Evolutionary conservation across 2,888 invertebrate species (phyloP).

Genomic region (Dryobotodes eremita): DNA sequence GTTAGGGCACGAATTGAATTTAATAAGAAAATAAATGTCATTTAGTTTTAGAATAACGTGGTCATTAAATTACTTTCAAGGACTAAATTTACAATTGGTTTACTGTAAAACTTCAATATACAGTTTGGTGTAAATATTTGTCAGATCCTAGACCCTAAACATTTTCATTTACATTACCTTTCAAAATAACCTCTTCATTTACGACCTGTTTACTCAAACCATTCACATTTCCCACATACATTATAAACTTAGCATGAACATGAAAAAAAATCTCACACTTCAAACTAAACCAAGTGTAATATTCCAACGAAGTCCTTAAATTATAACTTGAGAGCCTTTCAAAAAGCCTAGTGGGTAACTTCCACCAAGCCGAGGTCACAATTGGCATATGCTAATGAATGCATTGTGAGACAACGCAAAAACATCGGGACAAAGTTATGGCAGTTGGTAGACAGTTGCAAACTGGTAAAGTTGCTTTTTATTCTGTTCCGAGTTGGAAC

Average conservation of each 20-base stretch:
- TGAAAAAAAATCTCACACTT: not conserved
- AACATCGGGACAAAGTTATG: slow-evolving; percentile 59
- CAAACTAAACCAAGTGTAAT: slow-evolving; percentile 3
- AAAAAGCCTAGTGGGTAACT: slow-evolving; percentile 28
- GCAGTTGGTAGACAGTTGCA: slow-evolving; percentile 61
- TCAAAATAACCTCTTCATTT: not conserved
- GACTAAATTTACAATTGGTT: not conserved
- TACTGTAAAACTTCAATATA: not conserved
- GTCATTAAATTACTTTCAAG: not conserved
- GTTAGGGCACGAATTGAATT: slow-evolving; percentile 3
- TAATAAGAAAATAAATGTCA: not conserved
- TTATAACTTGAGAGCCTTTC: slow-evolving; percentile 19
- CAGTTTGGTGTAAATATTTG: slow-evolving; percentile 11
- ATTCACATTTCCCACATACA: slow-evolving; percentile 5
- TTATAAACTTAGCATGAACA: slow-evolving; percentile 8
- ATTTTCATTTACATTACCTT: not conserved
- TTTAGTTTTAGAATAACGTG: not conserved
- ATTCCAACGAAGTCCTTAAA: slow-evolving; percentile 27
- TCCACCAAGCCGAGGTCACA: slow-evolving; percentile 28
- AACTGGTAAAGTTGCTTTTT: slow-evolving; percentile 56
- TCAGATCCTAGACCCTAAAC: not conserved
- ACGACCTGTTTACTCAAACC: not conserved
- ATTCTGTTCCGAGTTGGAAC: slow-evolving; percentile 40
- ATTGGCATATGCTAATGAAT: slow-evolving; percentile 62
- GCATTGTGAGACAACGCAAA: slow-evolving; percentile 54